Percentiles rank a stretch among this genome's conserved stretches.
phyloP scores from a whole-genome alignment of 2,797 vertebrate genomes.

The Kryptolebias ocellatus region DNA sequence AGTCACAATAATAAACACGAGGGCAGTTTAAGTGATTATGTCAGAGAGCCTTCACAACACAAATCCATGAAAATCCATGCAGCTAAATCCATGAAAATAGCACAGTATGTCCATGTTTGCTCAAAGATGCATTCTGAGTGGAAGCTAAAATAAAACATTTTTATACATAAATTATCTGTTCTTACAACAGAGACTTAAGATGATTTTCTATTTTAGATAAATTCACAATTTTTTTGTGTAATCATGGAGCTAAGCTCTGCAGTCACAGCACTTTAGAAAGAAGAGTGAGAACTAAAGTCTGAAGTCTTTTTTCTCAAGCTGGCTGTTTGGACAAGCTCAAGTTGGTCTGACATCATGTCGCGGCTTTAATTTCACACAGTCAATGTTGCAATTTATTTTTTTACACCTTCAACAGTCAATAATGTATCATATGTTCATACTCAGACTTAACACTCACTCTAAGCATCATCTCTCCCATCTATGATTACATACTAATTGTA shows the following conservation, averaged over 20 bases:
- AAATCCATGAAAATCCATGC: conserved; percentile 73
- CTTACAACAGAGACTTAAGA: conserved; percentile 33
- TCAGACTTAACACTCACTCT: no score
- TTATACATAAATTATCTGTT: conserved; percentile 39
- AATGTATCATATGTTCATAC: neutral
- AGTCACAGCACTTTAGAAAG: conserved; percentile 5
- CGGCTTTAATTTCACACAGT: conserved; percentile 5
- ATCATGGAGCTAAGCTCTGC: conserved; percentile 22
- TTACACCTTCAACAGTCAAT: neutral
- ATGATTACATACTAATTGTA: neutral
- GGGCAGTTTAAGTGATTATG: conserved; percentile 74
- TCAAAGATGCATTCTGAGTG: conserved; percentile 32
- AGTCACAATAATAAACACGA: conserved; percentile 64
- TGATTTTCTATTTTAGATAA: conserved; percentile 33
- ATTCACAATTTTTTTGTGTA: conserved; percentile 38
- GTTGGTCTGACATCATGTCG: conserved; percentile 13
- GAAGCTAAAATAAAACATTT: conserved; percentile 28
- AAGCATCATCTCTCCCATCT: neutral
- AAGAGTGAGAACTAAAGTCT: conserved; percentile 5
- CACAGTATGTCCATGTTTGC: conserved; percentile 56
- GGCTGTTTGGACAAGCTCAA: conserved; percentile 22
- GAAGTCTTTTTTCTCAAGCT: conserved; percentile 7
- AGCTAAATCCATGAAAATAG: conserved; percentile 68
- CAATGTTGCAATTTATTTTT: neutral
- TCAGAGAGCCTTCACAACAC: conserved; percentile 49